Base-by-base conservation (phyloP, 2,113 vertebrate genomes). In the Hydrolagus affinis region DNA sequence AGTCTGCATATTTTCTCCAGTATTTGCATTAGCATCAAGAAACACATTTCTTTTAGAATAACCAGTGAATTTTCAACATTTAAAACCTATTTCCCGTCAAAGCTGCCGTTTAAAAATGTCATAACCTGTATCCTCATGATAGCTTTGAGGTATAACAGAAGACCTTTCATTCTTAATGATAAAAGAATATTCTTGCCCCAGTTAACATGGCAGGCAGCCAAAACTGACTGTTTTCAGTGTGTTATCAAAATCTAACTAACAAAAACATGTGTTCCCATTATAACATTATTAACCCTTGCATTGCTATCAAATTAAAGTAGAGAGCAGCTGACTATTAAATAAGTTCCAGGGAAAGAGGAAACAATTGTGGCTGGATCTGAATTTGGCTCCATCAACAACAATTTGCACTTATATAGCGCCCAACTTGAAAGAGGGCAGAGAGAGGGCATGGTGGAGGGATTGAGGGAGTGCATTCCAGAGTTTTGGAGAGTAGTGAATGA, bases 51-150 rank as follows among this genome's bases (percentile, higher is more conserved):
- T 90, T 94, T 90, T 89, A 87, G 91, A 94, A 92, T 86, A 91
- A 94, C 91, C 89, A 86, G 89, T 91, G 92, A 91, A 90, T 93
- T 92, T 95, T 92, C 93, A 92, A 89, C 95, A 94, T 92, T 93
- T 94, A 95, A 97, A 96, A 96, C 90, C 88, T 88, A 91, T 94
- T 95, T 92, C 94, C 95, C 94, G 94, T 95, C 94, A 95, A 95
- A 91, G 92, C 88, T 88, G 88, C 87, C 86, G 87, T 89, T 91
- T 96, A 93, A 96, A 96, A 96, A 96, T 96, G 96, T 96, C 88
- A 96, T 94, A 90, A 93, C 91, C 87, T 90, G 75, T 90, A 91
- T 92, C 93, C 93, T 90, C 89, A 87, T 86, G 89, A 56, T 90
- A 89, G 92, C 93, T 90, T 86, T 88, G 93, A 91, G 92, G 94